phyloP scores from a whole-genome alignment of 2,797 vertebrate species.

The Acrossocheilus wenchowensis region DNA sequence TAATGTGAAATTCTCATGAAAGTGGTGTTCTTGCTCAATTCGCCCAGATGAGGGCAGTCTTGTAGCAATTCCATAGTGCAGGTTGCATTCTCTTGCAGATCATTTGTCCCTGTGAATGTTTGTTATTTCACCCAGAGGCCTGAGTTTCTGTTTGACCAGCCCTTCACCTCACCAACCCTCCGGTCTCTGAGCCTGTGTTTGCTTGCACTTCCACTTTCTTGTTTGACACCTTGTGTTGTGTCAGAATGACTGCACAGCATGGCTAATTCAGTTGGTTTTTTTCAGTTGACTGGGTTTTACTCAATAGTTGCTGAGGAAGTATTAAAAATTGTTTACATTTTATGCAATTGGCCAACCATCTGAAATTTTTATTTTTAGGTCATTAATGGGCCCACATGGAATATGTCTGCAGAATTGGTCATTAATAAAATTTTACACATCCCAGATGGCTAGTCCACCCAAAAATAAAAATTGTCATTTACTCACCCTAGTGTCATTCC shows the following conservation, averaged over 20 bases:
- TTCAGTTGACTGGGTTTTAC: conserved; percentile 14
- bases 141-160: conserved; percentile 23
- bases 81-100: conserved; percentile 4
- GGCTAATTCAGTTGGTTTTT: conserved; percentile 13
- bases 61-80: neutral
- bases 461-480: neutral
- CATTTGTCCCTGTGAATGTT: conserved; percentile 23
- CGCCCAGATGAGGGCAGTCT: conserved; percentile 7
- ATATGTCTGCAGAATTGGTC: neutral
- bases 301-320: neutral
- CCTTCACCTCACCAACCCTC: conserved; percentile 41
- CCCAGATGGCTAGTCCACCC: neutral
- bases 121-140: conserved; percentile 15
- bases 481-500: neutral
- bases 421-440: neutral
- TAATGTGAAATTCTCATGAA: neutral
- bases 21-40: neutral
- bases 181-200: conserved; percentile 56
- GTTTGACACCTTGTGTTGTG: conserved; percentile 62
- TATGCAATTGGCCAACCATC: neutral
- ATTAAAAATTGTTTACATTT: neutral
- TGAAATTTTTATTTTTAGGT: neutral
- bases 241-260: conserved; percentile 46
- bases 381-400: neutral
- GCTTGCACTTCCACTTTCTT: conserved; percentile 70